These are phyloP conservation scores for Oreochromis mossambicus DNA, from an alignment of 2,797 vertebrate genomes.

Conservation along the genomic window DNA sequence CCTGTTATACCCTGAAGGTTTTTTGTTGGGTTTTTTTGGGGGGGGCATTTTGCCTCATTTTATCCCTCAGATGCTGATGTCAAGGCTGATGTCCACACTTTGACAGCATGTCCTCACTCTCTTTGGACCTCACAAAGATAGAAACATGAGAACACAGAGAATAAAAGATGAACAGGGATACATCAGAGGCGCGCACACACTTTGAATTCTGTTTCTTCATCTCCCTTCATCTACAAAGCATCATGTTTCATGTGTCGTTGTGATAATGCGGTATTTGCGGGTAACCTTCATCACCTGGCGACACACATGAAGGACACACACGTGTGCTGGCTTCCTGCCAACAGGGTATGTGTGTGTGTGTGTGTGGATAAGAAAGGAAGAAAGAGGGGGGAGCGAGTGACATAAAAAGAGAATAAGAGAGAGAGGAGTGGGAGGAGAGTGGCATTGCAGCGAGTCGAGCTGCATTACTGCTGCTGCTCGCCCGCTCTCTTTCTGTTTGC, in stretches of 20 bases:
- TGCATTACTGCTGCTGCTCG: slow-evolving; percentile 47
- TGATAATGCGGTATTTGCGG: slow-evolving; percentile 9
- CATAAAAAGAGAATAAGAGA: not conserved
- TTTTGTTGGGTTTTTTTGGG: too few relatives aligned
- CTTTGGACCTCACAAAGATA: not conserved
- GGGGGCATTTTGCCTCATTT: not conserved
- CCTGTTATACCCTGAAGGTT: not conserved
- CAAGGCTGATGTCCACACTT: not conserved
- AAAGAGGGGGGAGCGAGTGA: not conserved
- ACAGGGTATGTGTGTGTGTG: not conserved
- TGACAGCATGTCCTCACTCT: not conserved
- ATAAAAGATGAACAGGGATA: slow-evolving; percentile 19
- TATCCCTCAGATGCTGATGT: not conserved
- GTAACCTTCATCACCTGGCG: slow-evolving; percentile 61
- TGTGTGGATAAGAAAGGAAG: not conserved
- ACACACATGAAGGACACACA: slow-evolving; percentile 49
- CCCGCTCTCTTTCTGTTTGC: slow-evolving; percentile 18
- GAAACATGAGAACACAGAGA: slow-evolving; percentile 11
- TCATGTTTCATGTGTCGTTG: not conserved
- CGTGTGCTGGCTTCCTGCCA: slow-evolving; percentile 45
- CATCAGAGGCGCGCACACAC: not conserved
- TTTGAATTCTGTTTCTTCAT: not conserved
- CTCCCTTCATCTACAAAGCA: slow-evolving; percentile 23
- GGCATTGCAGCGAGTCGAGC: slow-evolving; percentile 20
- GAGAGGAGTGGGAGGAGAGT: slow-evolving; percentile 35